Base-by-base conservation (phyloP, 2,797 vertebrate genomes). In the Sphaeramia orbicularis region DNA sequence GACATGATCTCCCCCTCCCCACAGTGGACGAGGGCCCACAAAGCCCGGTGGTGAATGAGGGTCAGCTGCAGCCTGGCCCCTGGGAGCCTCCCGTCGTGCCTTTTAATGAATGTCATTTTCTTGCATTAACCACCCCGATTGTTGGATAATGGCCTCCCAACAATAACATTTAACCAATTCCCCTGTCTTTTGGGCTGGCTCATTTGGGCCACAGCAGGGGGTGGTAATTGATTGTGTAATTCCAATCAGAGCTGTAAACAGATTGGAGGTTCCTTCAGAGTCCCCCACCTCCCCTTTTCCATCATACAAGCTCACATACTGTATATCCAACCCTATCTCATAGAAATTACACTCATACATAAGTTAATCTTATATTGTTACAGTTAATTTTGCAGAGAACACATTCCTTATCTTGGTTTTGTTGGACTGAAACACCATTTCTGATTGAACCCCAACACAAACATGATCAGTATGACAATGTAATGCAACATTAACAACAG, bases 61-160 rank as follows among this genome's bases (percentile, higher is more conserved):
- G 94, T 95, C 95, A 96, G 93, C 95, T 93, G 90, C 93, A 75
- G 80, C 69, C 84, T 83, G 91, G 92, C 93, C 91, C 91, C 87
- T 89, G 89, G 91, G 93, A 93, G 93, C 93, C 83, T 91, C 84
- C 91, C 88, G 86, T 87, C 91, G 93, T 94, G 91, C 84, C 89
- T 85, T 95, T 93, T 96, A 96, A 96, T 95, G 92, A 96, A 95
- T 92, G 93, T 86, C 92, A 95, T 95, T 94, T 94, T 94, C 92
- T 87, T 91, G 88, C 90, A 93, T 87, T 90, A 92, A 90, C 91
- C 90, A 91, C 83, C 87, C 91, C 90, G 86, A 94, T 94, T 95
- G 94, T 93, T 80, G 70, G 94, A 93, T 96, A 96, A 98, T 97
- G 94, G 95, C 93, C 93, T 94, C 90, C 93, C 91, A 91, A 94